A percentile compares a stretch with the other conserved stretches of the same genome.
These are phyloP conservation scores for Lutraria lutraria DNA, from an alignment of 2,888 invertebrate species.

Conservation along the genomic window DNA sequence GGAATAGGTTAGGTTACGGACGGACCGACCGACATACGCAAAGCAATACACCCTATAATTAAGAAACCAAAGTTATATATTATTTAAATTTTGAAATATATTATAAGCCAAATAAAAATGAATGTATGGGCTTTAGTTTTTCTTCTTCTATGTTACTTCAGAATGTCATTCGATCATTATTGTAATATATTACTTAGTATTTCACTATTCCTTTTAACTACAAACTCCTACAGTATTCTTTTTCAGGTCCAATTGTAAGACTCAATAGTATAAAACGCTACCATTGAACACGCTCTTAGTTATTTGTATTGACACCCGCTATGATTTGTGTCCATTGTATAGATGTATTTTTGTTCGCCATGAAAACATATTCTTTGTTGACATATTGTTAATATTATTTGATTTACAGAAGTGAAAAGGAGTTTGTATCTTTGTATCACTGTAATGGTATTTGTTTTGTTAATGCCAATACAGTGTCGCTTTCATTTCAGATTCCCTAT, in stretches of 20 bases:
- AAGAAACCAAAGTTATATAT: no score
- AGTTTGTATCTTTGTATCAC: neutral
- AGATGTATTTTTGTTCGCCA: neutral
- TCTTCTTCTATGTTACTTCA: neutral
- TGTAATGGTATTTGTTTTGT: conserved; percentile 15
- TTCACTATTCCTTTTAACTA: no score
- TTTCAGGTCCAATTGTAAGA: neutral
- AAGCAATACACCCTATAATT: no score
- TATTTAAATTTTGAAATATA: neutral
- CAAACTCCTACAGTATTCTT: neutral
- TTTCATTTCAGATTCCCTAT: neutral
- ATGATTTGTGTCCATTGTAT: neutral
- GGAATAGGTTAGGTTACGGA: no score
- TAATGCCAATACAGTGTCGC: neutral
- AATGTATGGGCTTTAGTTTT: neutral
- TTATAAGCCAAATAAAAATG: neutral
- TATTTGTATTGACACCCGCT: neutral
- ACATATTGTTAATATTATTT: neutral
- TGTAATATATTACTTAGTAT: no score
- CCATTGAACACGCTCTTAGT: neutral
- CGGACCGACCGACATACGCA: no score
- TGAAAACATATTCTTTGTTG: neutral
- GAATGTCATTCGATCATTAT: no score
- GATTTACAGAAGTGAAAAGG: neutral
- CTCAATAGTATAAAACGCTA: neutral